Conservation (phyloP, 2,797 vertebrate species). For the Danio kyathit region DNA sequence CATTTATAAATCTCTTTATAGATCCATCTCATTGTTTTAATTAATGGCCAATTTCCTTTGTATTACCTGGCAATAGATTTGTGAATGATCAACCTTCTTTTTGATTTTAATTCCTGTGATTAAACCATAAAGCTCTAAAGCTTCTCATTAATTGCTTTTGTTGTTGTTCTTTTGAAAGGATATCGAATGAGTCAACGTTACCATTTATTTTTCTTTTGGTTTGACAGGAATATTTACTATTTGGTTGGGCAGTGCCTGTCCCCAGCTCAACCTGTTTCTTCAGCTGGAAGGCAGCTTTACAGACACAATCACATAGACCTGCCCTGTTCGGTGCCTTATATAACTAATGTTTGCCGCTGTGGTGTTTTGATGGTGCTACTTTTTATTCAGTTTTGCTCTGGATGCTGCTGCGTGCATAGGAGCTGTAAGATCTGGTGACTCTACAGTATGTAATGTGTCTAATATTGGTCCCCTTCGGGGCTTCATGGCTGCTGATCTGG, state of each 20-base stretch:
- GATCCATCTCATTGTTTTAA: background rate
- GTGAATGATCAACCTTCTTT: background rate
- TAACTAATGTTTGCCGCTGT: background rate
- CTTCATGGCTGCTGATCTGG: conserved; percentile 19
- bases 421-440: background rate
- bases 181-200: conserved; percentile 14
- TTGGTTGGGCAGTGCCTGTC: background rate
- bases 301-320: conserved; percentile 12
- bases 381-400: conserved; percentile 5
- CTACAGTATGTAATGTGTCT: background rate
- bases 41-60: background rate
- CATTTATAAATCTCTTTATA: background rate
- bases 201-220: conserved; percentile 1
- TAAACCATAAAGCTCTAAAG: background rate
- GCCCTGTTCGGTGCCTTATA: background rate
- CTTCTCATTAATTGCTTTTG: conserved; percentile 17
- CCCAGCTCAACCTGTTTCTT: conserved; percentile 43
- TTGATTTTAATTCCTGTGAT: background rate
- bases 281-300: conserved; percentile 33
- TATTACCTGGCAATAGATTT: background rate
- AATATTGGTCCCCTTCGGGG: conserved; percentile 16
- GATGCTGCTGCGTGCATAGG: background rate
- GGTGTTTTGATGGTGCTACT: conserved; percentile 15
- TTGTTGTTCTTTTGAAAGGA: background rate
- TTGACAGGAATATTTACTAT: conserved; percentile 11